A percentile compares a stretch with the other conserved stretches of the same genome.
These are phyloP conservation scores for Halcyon smyrnensis DNA, from an alignment of 2,797 vertebrate genomes.

Conservation along the genomic window DNA sequence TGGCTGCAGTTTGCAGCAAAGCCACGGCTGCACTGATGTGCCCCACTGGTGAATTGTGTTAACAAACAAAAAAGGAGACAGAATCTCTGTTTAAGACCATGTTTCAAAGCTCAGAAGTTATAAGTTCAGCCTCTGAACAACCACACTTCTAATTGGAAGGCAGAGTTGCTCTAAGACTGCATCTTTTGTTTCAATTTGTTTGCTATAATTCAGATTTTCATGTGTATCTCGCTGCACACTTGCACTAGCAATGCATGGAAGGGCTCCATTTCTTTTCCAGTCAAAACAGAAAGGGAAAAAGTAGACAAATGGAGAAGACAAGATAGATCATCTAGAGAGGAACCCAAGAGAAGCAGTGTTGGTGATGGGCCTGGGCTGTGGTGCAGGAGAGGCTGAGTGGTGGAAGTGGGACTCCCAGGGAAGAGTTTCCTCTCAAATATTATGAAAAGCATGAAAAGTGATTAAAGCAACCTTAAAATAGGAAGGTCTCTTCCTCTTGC, in stretches of 20 bases:
- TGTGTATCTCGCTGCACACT: not conserved
- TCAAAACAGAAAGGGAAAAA: not conserved
- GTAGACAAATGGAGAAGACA: accelerated
- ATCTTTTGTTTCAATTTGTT: not conserved
- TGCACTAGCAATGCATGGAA: not conserved
- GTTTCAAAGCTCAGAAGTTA: not conserved
- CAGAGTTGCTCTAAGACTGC: not conserved
- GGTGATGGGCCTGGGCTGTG: not conserved
- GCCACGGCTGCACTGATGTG: not conserved
- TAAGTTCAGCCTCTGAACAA: not conserved
- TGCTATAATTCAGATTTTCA: not conserved
- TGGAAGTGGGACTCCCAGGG: not conserved
- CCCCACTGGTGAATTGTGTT: not conserved
- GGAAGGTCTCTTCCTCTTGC: not conserved
- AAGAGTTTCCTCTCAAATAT: not conserved
- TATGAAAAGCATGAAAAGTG: not conserved
- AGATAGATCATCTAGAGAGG: not conserved
- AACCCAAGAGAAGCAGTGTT: not conserved
- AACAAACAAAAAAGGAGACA: not conserved
- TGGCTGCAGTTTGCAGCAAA: not conserved
- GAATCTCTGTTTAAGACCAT: not conserved
- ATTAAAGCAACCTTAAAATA: not conserved
- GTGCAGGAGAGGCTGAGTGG: not conserved
- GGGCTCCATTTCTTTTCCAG: not conserved
- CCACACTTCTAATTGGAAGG: not conserved